Evolutionary conservation across 2,888 invertebrate species (phyloP), one percentile per base, ranked within the genome.

Genomic region (Disparrhopalites patrizii): DNA sequence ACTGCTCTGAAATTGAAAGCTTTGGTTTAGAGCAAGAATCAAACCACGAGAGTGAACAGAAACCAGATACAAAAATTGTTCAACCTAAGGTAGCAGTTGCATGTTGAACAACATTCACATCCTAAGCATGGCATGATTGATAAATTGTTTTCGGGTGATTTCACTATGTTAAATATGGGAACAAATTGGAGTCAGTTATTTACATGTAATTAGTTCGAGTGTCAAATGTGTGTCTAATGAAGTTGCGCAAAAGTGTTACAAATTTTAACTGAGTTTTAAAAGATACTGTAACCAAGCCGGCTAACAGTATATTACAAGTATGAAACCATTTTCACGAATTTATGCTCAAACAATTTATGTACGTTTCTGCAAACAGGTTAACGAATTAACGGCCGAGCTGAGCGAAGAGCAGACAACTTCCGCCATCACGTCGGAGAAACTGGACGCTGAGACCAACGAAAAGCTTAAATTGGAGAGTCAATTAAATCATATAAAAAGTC

Each of bases 361-460:
- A n/a, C 13, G 3, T 47, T 47, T 23, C 23, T 47, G n/a, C 13
- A 13, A 3, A 0, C 82, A 95, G 95, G 82, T 95, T 78, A 91
- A 92, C 76, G 95, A 95, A 81, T 87, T 95, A 81, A 90, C 91
- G 65, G 90, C 93, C 28, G 96, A 96, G 80, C 82, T 94, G 73
- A 87, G 91, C 1, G 96, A 96, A 79, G 96, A 96, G 79, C 91
- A 94, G 75, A 90, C 91, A 2, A 89, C 93, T 2, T 89, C 93
- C 4, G 90, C 90, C 15, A 84, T 92, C 73, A 91, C 94, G 7
- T 86, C 91, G 1, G 95, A 96, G 79, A 85, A 89, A 47, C 83
- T 95, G 28, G 95, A 95, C 79, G 87, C 91, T 72, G 95, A 96
- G 78, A 85, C 94, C 58, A 85, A 88, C 70, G 93, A 94, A 68